Conservation (phyloP, 2,888 invertebrate genomes). For the Heliconius charithonia region DNA sequence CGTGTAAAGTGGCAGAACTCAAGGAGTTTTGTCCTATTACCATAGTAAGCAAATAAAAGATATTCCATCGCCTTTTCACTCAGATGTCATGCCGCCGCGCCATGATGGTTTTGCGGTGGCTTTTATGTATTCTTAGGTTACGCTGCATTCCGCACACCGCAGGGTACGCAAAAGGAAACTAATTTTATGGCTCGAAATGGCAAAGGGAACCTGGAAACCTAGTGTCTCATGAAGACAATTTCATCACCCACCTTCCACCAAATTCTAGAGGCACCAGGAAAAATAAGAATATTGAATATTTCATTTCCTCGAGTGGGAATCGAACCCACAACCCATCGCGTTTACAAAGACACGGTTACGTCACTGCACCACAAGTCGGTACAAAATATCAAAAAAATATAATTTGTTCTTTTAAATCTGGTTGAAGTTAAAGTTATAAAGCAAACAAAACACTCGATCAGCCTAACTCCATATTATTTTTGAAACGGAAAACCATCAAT, state of each 20-base stretch:
- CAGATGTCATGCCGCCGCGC: background rate
- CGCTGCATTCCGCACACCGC: no score
- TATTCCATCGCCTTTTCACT: background rate
- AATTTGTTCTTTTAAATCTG: background rate
- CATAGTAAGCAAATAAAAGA: background rate
- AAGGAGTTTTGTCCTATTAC: background rate
- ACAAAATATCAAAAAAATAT: background rate
- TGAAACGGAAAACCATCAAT: slow-evolving; percentile 5
- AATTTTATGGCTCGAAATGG: no score
- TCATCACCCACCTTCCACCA: no score
- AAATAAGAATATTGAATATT: no score
- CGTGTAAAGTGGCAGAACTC: background rate
- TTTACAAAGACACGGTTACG: background rate
- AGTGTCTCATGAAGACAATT: no score
- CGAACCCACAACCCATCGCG: background rate
- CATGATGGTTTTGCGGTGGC: background rate
- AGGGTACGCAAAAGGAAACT: no score
- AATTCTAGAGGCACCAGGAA: no score
- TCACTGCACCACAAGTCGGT: background rate
- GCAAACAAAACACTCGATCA: background rate
- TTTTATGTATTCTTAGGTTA: no score
- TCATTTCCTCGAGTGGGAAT: no score
- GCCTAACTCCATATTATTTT: background rate
- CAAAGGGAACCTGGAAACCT: no score
- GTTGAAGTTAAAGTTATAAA: background rate